Evolutionary conservation across 2,888 invertebrate genomes (phyloP), one percentile per base, ranked within the genome.

Genomic region (Napeogenes inachia): DNA sequence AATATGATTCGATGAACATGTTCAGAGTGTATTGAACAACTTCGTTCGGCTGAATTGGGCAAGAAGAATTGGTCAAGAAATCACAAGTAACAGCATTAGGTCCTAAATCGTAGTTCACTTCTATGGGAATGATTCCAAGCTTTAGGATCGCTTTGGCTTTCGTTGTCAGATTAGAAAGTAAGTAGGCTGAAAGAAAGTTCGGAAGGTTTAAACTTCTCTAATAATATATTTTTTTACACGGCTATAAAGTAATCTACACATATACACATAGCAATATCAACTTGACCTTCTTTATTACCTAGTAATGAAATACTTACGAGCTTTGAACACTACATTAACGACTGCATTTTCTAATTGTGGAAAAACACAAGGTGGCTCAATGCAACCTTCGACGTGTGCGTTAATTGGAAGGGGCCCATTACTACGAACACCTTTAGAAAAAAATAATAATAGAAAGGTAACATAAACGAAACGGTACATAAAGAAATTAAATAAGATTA

Each of bases 31-130:
- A 79, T 4, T 65, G 45, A 4, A 78, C 42, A 0, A 79, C 61
- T 56, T 79, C 76, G 0, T 66, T 76, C 38, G 69, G 61, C n/a
- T 71, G 45, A 1, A 81, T 50, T 0, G 80, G 80, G 57, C 81
- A 84, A 69, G 74, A 75, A 38, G 78, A 68, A 70, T 82, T 80
- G 3, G 67, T 73, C 0, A 84, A 62, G 70, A 73, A 78, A 69
- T 80, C 75, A 70, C 84, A 84, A 21, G 82, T 79, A 6, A 61
- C 42, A 0, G 71, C 68, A n/a, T 71, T 54, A 0, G 67, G 68
- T 1, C 62, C 68, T 50, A 77, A 66, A 45, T 59, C 59, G 56
- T 75, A 70, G 4, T 67, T 58, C 4, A 72, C 21, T 1, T 66
- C 63, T 0, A 73, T 4, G 0, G 45, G 50, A 0, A 71, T 38